Conservation (phyloP, 1,140 invertebrate genomes). For the Lepidotrigona ventralis region DNA sequence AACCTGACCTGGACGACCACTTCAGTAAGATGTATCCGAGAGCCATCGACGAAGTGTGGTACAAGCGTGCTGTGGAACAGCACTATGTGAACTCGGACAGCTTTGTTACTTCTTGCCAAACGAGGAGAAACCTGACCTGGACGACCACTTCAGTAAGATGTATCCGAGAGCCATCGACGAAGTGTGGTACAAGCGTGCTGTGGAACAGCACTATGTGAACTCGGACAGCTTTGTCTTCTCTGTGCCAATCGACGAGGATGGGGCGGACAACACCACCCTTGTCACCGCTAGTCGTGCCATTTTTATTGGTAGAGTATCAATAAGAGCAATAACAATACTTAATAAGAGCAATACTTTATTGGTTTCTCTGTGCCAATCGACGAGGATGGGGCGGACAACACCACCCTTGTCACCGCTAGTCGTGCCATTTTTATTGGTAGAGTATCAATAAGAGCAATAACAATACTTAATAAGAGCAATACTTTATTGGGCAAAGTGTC, state of each 20-base stretch:
- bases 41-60: constrained; percentile 96
- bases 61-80: constrained; percentile 94
- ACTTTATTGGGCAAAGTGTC: too few relatives aligned
- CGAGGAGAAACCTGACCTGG: constrained; percentile 61
- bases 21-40: constrained; percentile 76
- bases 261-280: constrained; percentile 84
- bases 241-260: constrained; percentile 88
- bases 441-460: not conserved
- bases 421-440: constrained; percentile 89
- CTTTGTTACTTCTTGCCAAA: constrained; percentile 93
- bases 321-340: not conserved
- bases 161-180: constrained; percentile 89
- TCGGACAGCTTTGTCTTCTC: constrained; percentile 93
- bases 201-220: constrained; percentile 92
- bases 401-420: constrained; percentile 91
- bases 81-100: constrained; percentile 89
- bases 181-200: constrained; percentile 95
- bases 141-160: constrained; percentile 75
- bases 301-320: constrained; percentile 80
- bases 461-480: too few relatives aligned
- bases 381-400: constrained; percentile 82
- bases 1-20: constrained; percentile 66
- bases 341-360: too few relatives aligned
- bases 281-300: constrained; percentile 94
- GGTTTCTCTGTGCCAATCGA: constrained; percentile 92